These are phyloP conservation scores for Poecilia latipinna DNA, from an alignment of 2,113 vertebrate genomes.

Conservation along the genomic window DNA sequence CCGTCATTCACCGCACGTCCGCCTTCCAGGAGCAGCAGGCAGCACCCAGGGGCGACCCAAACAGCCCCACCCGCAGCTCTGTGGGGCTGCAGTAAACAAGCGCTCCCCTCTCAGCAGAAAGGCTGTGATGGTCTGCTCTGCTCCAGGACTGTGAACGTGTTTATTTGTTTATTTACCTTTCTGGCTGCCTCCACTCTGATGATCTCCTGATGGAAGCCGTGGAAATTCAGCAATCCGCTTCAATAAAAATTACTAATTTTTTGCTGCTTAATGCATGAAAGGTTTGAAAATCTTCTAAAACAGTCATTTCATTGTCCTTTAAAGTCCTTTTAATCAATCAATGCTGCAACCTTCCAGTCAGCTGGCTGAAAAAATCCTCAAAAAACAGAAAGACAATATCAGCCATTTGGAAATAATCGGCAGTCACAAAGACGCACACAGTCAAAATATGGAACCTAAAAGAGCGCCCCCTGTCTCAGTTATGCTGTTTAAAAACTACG, in stretches of 20 bases:
- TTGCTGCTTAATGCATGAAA: too few species aligned
- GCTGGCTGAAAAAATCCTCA: background rate
- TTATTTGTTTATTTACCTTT: background rate
- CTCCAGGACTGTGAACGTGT: conserved; percentile 23
- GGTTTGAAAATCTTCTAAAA: too few species aligned
- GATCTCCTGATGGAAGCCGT: background rate
- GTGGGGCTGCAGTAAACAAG: conserved; percentile 71
- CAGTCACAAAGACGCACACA: too few species aligned
- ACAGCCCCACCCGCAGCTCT: conserved; percentile 66
- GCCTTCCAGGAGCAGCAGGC: conserved; percentile 60
- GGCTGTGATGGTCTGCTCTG: conserved; percentile 33
- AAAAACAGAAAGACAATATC: background rate
- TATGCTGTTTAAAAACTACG: background rate
- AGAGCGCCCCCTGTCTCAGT: too few species aligned
- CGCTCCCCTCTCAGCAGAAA: conserved; percentile 39
- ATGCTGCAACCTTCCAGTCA: background rate
- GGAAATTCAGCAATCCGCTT: background rate
- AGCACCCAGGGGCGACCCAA: conserved; percentile 62
- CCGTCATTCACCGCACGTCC: conserved; percentile 71
- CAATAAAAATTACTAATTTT: background rate
- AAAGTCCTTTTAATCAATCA: background rate
- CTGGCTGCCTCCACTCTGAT: conserved; percentile 6
- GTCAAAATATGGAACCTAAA: too few species aligned
- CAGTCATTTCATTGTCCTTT: background rate
- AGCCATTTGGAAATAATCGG: background rate